These are phyloP conservation scores for Cerastis leucographa DNA, from an alignment of 2,888 invertebrate species.

Conservation along the genomic window DNA sequence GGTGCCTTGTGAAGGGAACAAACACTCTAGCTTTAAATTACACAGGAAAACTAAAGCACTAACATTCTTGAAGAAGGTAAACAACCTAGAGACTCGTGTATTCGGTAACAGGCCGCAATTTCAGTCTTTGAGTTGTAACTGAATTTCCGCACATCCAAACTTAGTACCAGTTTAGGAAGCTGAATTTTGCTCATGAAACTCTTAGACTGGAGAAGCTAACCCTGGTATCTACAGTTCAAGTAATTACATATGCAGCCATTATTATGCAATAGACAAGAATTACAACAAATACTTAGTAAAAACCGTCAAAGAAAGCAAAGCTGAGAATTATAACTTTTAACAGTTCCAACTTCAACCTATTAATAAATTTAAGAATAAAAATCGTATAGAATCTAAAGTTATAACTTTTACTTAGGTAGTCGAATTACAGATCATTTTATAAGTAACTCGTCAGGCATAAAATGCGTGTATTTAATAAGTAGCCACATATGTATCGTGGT, in stretches of 20 bases:
- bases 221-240: no score
- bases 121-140: neutral
- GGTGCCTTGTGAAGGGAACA: conserved; percentile 13
- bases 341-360: no score
- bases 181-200: conserved; percentile 1
- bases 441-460: neutral
- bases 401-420: no score
- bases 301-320: no score
- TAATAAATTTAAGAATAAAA: no score
- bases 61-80: neutral
- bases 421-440: neutral
- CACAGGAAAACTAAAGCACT: neutral
- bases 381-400: no score
- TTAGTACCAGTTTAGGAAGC: conserved; percentile 9
- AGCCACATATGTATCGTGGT: neutral
- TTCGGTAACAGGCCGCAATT: conserved; percentile 8
- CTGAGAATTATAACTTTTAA: no score
- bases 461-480: neutral
- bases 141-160: conserved; percentile 7
- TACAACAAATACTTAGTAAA: no score
- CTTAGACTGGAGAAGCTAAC: neutral
- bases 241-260: no score
- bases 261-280: no score
- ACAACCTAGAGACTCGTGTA: no score
- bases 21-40: conserved; percentile 28